These are phyloP conservation scores for Pachypsylla venusta DNA, from an alignment of 1,140 invertebrate genomes.

Conservation along the genomic window DNA sequence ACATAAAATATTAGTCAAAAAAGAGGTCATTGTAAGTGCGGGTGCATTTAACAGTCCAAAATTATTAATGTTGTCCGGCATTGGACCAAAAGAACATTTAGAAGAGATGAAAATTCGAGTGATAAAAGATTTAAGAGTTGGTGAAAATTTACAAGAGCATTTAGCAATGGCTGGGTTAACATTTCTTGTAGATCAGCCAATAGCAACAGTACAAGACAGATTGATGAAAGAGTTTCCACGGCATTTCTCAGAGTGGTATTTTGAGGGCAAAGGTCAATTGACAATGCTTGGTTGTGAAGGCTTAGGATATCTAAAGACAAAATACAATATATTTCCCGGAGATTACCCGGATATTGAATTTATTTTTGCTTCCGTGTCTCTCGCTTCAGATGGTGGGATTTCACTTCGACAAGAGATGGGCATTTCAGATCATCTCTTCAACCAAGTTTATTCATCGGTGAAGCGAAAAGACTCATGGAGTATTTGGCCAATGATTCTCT, in stretches of 20 bases:
- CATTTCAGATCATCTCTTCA: conserved; percentile 20
- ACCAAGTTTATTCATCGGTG: conserved; percentile 17
- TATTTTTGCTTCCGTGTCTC: conserved; percentile 52
- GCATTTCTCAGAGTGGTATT: conserved; percentile 36
- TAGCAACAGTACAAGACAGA: conserved; percentile 39
- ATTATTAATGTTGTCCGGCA: conserved; percentile 33
- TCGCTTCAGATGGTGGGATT: conserved; percentile 54
- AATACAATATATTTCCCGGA: conserved; percentile 31
- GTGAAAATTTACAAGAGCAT: conserved; percentile 64
- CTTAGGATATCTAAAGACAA: conserved; percentile 31
- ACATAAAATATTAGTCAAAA: conserved; percentile 17
- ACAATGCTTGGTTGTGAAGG: conserved; percentile 32
- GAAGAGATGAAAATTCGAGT: conserved; percentile 34
- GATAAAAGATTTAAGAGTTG: conserved; percentile 53
- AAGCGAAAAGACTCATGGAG: conserved; percentile 49
- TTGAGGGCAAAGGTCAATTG: conserved; percentile 27
- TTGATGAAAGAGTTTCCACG: conserved; percentile 43
- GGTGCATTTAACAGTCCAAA: conserved; percentile 26
- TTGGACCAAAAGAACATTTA: conserved; percentile 31
- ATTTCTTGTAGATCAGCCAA: conserved; percentile 35
- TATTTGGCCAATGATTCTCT: conserved; percentile 38
- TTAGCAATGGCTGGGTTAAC: conserved; percentile 38
- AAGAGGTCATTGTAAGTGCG: conserved; percentile 25
- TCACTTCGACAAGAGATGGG: conserved; percentile 36
- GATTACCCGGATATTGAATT: conserved; percentile 55